These are phyloP conservation scores for Thrips palmi DNA, from an alignment of 1,140 invertebrate genomes.

Conservation along the genomic window DNA sequence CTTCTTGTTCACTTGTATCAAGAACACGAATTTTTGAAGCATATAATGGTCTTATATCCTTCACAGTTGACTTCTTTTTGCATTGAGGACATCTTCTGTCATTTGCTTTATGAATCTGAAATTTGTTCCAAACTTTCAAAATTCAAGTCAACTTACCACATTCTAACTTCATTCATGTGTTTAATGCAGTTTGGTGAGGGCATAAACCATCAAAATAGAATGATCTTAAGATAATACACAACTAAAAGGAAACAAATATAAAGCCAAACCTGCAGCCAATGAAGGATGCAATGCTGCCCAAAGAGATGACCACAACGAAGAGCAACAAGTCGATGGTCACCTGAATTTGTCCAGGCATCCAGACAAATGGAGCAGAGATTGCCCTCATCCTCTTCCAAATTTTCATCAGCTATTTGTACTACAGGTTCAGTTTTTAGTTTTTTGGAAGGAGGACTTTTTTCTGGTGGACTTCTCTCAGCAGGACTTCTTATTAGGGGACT, in stretches of 20 bases:
- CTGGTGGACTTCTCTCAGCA: too few species aligned
- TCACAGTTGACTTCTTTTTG: slow-evolving; percentile 50
- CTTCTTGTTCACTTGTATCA: slow-evolving; percentile 44
- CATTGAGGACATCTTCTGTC: slow-evolving; percentile 62
- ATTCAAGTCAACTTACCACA: background rate
- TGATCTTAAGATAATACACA: background rate
- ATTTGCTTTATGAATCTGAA: background rate
- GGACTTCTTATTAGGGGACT: too few species aligned
- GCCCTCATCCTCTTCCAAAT: slow-evolving; percentile 33
- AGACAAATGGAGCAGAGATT: slow-evolving; percentile 72
- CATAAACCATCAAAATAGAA: background rate
- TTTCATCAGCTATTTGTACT: too few species aligned
- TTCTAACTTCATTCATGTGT: background rate
- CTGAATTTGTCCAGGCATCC: slow-evolving; percentile 69
- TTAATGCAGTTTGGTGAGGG: background rate
- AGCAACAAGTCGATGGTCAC: slow-evolving; percentile 60
- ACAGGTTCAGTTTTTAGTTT: too few species aligned
- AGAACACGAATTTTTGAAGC: slow-evolving; percentile 37
- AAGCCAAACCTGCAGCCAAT: slow-evolving; percentile 40
- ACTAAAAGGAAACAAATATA: background rate
- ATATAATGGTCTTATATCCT: slow-evolving; percentile 60
- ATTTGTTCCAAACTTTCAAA: background rate
- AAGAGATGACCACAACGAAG: slow-evolving; percentile 84
- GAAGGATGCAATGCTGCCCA: slow-evolving; percentile 61
- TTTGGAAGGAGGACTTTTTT: too few species aligned